Conservation (phyloP, 2,113 vertebrate species). For the Pseudolaguvia tuberculata region DNA sequence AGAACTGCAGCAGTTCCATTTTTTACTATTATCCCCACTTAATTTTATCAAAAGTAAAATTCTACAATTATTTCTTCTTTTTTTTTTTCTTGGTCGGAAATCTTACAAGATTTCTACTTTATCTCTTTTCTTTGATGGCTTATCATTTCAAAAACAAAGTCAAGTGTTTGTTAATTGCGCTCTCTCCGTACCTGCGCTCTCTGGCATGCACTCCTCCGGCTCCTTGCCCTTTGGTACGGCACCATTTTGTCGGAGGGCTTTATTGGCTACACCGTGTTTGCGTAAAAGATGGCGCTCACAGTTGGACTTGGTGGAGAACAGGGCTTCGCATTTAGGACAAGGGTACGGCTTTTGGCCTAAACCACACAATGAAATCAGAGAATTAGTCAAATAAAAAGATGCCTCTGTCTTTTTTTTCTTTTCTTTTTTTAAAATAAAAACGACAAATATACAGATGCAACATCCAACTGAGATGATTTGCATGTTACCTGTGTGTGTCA, state of each 20-base stretch:
- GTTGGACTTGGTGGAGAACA: conserved; percentile 76
- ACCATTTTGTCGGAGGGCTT: conserved; percentile 73
- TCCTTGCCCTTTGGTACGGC: conserved; percentile 63
- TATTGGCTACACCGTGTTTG: conserved; percentile 70
- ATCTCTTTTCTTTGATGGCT: not conserved
- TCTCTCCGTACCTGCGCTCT: conserved; percentile 66
- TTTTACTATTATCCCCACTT: too few relatives aligned
- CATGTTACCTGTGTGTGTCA: conserved; percentile 89
- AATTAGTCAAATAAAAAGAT: conserved; percentile 10
- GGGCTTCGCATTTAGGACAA: conserved; percentile 68
- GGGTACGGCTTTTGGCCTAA: conserved; percentile 73
- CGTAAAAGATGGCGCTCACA: conserved; percentile 76
- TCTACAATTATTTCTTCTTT: not conserved
- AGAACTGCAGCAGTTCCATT: too few relatives aligned
- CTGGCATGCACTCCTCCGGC: conserved; percentile 66
- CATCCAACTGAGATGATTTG: not conserved
- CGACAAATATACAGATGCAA: too few relatives aligned
- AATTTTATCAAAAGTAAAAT: too few relatives aligned
- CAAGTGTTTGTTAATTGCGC: not conserved
- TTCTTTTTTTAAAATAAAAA: too few relatives aligned
- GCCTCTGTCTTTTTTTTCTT: not conserved
- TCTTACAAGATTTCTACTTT: not conserved
- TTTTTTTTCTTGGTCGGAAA: not conserved
- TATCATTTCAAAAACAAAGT: not conserved
- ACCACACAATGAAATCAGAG: not conserved